phyloP scores from a whole-genome alignment of 2,888 invertebrate genomes.

The Hypomecis punctinalis region DNA sequence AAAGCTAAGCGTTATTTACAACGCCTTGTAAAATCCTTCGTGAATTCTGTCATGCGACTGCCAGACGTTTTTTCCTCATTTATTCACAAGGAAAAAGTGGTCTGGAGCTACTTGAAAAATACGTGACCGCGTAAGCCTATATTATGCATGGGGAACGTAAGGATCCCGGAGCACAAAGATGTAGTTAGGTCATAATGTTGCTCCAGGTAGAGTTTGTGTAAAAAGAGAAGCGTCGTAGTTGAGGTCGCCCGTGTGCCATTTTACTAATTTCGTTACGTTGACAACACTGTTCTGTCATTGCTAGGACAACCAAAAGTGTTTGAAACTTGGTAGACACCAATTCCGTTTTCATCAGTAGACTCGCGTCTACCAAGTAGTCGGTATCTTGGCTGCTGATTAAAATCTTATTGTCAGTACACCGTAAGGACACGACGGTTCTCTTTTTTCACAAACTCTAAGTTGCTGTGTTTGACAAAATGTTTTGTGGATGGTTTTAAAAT shows the following conservation, averaged over 20 bases:
- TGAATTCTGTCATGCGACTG: slow-evolving; percentile 65
- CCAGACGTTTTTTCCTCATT: slow-evolving; percentile 73
- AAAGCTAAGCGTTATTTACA: slow-evolving; percentile 45
- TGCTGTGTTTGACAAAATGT: slow-evolving; percentile 13
- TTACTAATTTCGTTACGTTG: no score
- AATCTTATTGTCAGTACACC: no score
- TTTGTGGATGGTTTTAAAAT: not conserved
- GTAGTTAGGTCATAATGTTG: slow-evolving; percentile 42
- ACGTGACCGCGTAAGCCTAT: slow-evolving; percentile 76
- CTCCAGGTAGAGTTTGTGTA: slow-evolving; percentile 24
- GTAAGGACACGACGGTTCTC: no score
- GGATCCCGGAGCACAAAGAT: slow-evolving; percentile 37
- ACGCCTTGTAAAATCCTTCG: slow-evolving; percentile 45
- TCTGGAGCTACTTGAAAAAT: slow-evolving; percentile 75
- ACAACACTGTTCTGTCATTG: no score
- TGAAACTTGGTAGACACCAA: no score
- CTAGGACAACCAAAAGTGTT: no score
- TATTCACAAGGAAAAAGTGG: slow-evolving; percentile 77
- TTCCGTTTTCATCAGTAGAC: no score
- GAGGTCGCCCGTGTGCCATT: no score
- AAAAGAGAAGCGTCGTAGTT: no score
- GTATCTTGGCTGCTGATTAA: no score
- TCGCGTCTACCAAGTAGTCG: no score
- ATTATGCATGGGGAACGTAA: slow-evolving; percentile 67
- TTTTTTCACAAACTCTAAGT: no score